phyloP scores from a whole-genome alignment of 2,888 invertebrate species.

The Pyrrhosoma nymphula region DNA sequence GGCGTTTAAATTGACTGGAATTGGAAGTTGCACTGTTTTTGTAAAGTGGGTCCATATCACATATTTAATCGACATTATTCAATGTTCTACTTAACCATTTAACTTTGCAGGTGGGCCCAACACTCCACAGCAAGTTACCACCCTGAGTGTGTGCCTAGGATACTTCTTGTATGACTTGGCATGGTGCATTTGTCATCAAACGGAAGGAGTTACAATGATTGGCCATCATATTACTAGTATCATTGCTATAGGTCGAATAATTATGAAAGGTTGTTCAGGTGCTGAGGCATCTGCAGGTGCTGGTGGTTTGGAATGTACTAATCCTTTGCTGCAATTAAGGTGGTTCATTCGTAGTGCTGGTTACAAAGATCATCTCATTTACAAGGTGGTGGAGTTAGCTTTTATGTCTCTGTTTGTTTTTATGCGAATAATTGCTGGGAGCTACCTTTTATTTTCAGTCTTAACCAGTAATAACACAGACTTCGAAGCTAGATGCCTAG shows the following conservation, averaged over 20 bases:
- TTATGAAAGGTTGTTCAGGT: slow-evolving; percentile 79
- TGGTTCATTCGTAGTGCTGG: slow-evolving; percentile 82
- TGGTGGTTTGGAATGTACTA: slow-evolving; percentile 82
- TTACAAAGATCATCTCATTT: slow-evolving; percentile 78
- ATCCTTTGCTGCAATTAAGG: slow-evolving; percentile 82
- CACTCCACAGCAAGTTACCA: slow-evolving; percentile 76
- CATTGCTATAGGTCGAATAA: slow-evolving; percentile 79
- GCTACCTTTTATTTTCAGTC: slow-evolving; percentile 78
- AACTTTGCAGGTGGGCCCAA: slow-evolving; percentile 72
- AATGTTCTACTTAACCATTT: slow-evolving; percentile 55
- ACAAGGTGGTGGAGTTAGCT: slow-evolving; percentile 78
- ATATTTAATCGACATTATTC: neutral
- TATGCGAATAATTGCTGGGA: slow-evolving; percentile 80
- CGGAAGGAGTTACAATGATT: slow-evolving; percentile 80
- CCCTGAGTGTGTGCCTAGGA: slow-evolving; percentile 82
- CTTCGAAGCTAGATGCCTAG: slow-evolving; percentile 70
- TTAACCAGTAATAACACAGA: slow-evolving; percentile 78
- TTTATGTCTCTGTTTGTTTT: slow-evolving; percentile 80
- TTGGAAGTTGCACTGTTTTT: neutral
- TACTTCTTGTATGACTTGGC: slow-evolving; percentile 83
- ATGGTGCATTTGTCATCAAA: slow-evolving; percentile 81
- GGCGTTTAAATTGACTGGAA: neutral
- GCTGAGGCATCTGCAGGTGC: slow-evolving; percentile 79
- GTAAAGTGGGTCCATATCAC: neutral
- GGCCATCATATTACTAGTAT: slow-evolving; percentile 81